Conservation (phyloP, 2,113 vertebrate genomes). For the Caracal caracal region DNA sequence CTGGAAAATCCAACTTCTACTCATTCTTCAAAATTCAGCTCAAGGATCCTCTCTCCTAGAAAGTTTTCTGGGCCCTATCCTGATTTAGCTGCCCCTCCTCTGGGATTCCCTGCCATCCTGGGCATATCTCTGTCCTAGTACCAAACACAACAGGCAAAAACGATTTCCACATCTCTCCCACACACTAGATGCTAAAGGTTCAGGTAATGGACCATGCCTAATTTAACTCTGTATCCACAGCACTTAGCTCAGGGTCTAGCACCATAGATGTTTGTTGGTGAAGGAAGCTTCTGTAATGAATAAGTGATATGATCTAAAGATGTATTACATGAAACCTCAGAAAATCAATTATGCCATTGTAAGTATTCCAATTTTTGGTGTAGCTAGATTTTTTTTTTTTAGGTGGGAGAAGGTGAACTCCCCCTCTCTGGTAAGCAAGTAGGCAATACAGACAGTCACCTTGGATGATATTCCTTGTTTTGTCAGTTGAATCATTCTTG, state of each 20-base stretch:
- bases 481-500: neutral
- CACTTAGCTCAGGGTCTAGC: neutral
- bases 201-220: neutral
- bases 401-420: neutral
- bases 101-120: neutral
- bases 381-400: neutral
- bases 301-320: neutral
- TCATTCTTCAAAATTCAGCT: slow-evolving; percentile 22
- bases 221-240: neutral
- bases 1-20: neutral
- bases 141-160: neutral
- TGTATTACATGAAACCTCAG: neutral
- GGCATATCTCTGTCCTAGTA: neutral
- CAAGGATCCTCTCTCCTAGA: neutral
- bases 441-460: neutral
- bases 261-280: neutral
- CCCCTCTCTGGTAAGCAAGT: slow-evolving; percentile 25
- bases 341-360: neutral
- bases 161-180: neutral
- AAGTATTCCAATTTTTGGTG: neutral
- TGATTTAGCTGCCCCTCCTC: neutral
- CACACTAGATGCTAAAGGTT: neutral
- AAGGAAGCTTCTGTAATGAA: neutral
- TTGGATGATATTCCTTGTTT: neutral
- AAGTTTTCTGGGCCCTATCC: neutral